phyloP scores from a whole-genome alignment of 2,113 vertebrate species.

The Oreocharis arfaki region DNA sequence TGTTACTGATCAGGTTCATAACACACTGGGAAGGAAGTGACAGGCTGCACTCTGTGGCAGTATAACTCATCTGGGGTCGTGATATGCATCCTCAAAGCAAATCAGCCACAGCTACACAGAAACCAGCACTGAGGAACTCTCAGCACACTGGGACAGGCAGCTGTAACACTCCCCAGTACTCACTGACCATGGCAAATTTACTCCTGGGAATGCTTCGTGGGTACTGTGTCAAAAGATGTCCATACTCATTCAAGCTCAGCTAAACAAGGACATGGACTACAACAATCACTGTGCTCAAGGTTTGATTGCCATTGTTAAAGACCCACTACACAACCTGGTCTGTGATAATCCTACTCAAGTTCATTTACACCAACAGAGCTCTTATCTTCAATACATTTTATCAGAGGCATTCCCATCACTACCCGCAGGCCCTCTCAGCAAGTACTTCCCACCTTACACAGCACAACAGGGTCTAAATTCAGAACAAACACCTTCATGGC shows the following conservation, averaged over 20 bases:
- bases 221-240: not conserved
- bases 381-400: not conserved
- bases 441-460: not conserved
- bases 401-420: not conserved
- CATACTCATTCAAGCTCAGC: not conserved
- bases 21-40: not conserved
- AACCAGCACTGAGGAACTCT: not conserved
- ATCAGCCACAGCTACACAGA: not conserved
- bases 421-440: not conserved
- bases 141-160: not conserved
- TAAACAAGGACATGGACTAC: not conserved
- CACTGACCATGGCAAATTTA: not conserved
- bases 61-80: not conserved
- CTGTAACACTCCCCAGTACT: not conserved
- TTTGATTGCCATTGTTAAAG: not conserved
- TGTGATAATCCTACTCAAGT: not conserved
- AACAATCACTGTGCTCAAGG: not conserved
- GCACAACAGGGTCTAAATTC: not conserved
- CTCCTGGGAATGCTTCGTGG: rapidly evolving
- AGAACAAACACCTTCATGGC: not conserved
- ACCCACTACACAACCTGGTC: not conserved
- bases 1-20: not conserved
- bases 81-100: not conserved
- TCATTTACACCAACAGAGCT: not conserved
- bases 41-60: not conserved